Percentiles rank a stretch among this genome's conserved stretches.
These are phyloP conservation scores for Podilymbus podiceps DNA, from an alignment of 2,113 vertebrate species.

Conservation along the genomic window DNA sequence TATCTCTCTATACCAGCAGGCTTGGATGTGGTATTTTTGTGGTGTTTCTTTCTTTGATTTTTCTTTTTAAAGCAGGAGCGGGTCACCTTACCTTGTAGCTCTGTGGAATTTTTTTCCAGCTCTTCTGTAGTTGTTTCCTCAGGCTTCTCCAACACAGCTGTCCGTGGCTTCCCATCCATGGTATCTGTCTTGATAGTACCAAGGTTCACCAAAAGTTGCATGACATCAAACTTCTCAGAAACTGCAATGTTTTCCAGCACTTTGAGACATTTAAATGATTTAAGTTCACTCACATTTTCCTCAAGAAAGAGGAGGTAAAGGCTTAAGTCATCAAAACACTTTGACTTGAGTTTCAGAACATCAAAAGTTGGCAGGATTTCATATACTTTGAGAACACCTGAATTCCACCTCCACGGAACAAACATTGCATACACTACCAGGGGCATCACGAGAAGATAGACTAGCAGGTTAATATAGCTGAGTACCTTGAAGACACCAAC, in stretches of 20 bases:
- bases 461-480: constrained; percentile 86
- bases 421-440: constrained; percentile 81
- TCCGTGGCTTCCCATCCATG: constrained; percentile 75
- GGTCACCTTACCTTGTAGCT: constrained; percentile 68
- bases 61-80: neutral
- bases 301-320: constrained; percentile 92
- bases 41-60: neutral
- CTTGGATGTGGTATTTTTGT: neutral
- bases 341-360: constrained; percentile 77
- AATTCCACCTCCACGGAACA: constrained; percentile 79
- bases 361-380: constrained; percentile 89
- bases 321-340: constrained; percentile 87
- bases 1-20: neutral
- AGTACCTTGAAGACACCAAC: constrained; percentile 92
- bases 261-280: constrained; percentile 93
- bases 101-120: neutral
- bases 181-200: constrained; percentile 88
- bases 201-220: constrained; percentile 84
- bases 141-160: neutral
- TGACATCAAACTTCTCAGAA: constrained; percentile 81
- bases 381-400: constrained; percentile 84
- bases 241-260: constrained; percentile 89
- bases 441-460: constrained; percentile 82
- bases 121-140: neutral
- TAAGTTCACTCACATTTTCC: constrained; percentile 92